A percentile compares a stretch with the other conserved stretches of the same genome.
Evolutionary conservation across 2,113 vertebrate genomes (phyloP).

Genomic region (Amazona vittata): DNA sequence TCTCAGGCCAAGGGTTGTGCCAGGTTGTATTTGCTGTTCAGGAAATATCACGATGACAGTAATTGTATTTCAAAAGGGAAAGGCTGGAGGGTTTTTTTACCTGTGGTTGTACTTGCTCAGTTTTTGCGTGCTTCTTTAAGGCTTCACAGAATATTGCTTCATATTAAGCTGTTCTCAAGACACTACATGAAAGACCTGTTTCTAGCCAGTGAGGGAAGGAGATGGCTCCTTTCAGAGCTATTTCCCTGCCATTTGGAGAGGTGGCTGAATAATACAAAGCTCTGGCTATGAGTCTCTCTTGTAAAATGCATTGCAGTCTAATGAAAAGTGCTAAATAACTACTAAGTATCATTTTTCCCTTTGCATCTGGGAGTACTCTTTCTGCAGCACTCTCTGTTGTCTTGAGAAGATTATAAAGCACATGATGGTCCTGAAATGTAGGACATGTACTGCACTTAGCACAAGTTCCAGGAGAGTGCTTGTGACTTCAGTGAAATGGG

Average conservation of each 20-base stretch:
- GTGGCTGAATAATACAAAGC: background rate
- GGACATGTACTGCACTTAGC: background rate
- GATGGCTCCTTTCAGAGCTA: background rate
- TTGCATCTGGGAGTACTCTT: background rate
- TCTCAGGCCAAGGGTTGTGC: background rate
- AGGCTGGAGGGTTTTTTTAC: background rate
- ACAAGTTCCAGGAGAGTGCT: background rate
- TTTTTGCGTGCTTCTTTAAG: background rate
- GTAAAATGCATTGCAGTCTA: background rate
- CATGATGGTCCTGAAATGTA: background rate
- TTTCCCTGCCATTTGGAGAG: background rate
- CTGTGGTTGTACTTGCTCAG: background rate
- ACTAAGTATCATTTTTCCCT: accelerated
- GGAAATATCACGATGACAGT: background rate
- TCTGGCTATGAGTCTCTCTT: background rate
- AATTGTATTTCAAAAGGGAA: background rate
- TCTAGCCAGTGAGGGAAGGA: background rate
- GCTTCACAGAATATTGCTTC: background rate
- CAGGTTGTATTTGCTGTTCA: background rate
- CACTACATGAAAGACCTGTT: background rate
- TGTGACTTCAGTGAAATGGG: background rate
- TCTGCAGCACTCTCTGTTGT: background rate
- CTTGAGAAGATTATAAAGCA: background rate
- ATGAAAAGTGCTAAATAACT: background rate
- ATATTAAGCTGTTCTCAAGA: background rate